Evolutionary conservation across 2,797 vertebrate genomes (phyloP), one percentile per base, ranked within the genome.

Genomic region (Lutjanus campechanus): DNA sequence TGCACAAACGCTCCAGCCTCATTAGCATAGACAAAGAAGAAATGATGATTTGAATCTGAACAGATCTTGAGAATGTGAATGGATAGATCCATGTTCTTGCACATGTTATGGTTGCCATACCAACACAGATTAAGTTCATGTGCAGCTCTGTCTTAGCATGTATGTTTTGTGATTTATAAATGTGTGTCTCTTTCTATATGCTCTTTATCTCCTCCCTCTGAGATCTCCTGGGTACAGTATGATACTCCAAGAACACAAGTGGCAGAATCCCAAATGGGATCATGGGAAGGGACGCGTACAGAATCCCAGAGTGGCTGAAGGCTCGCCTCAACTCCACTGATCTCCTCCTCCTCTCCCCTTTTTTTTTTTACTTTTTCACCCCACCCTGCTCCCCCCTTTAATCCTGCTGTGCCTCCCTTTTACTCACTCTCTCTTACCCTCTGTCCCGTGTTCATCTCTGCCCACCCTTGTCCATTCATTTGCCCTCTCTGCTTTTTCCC

Each of bases 201-300:
- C 62, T 20, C 50, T 77, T 85, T 70, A 58, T 84, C 66, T 36
- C 71, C 56, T 89, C 58, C 79, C 69, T 76, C 62, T 54, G 85
- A 86, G 70, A 78, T 79, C 75, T 73, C 73, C 70, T 83, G 76
- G 78, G 77, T 82, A 85, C 79, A 77, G 64, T 85, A 43, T 80
- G 85, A 90, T 87, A 79, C 80, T 86, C 76, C 76, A 80, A 82
- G 76, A 83, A 79, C 71, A 82, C 41, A 41, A 84, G 90, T 89
- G 87, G 85, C 89, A 84, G 76, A 87, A 89, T 92, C 85, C 88
- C 89, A 87, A 87, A 91, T 86, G 88, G 83, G 78, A 89, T 88
- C 89, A 77, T 73, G 63, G 66, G 55, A 83, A 81, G 69, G 69
- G 82, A 89, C 29, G 69, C 73, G 11, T 43, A 20, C 78, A 73